Base-by-base conservation (phyloP, 2,888 invertebrate genomes). In the Tinea semifulvella region DNA sequence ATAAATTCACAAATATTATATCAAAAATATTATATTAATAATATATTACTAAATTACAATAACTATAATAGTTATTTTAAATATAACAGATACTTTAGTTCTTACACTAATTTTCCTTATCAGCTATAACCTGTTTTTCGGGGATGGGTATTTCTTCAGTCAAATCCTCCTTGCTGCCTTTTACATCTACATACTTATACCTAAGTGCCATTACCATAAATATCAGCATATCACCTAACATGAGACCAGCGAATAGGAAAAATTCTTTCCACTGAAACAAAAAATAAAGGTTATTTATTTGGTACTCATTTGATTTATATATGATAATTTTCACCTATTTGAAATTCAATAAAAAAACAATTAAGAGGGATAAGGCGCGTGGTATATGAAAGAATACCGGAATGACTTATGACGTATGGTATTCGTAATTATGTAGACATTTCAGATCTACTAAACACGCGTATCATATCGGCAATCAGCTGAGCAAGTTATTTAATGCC, bases 241-340 rank as follows among this genome's bases (percentile, higher is more conserved):
- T 96, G 26, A 97, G 73, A 1, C 82, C 89, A 43, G 94, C 91
- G 65, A 95, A 97, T 36, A 96, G 74, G 69, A 92, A 88, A 68
- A 96, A 94, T 65, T 96, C 94, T 50, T 86, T 85, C 48, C 91
- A 88, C 92, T 96, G 85, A 10, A 85, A 85, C 3, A 8, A 8
- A 22, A 22, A 22, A 22, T 8, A 22, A n/a, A n/a, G n/a, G n/a
- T n/a, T n/a, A n/a, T n/a, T n/a, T n/a, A n/a, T n/a, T n/a, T n/a
- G n/a, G n/a, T n/a, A n/a, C n/a, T n/a, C n/a, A n/a, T n/a, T n/a
- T n/a, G n/a, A n/a, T n/a, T n/a, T n/a, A n/a, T n/a, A n/a, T n/a
- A n/a, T n/a, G n/a, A n/a, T n/a, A n/a, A n/a, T n/a, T n/a, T n/a
- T n/a, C n/a, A n/a, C n/a, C n/a, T n/a, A n/a, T n/a, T n/a, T n/a